phyloP scores from a whole-genome alignment of 1,140 invertebrate species.

The Diorhabda sublineata region DNA sequence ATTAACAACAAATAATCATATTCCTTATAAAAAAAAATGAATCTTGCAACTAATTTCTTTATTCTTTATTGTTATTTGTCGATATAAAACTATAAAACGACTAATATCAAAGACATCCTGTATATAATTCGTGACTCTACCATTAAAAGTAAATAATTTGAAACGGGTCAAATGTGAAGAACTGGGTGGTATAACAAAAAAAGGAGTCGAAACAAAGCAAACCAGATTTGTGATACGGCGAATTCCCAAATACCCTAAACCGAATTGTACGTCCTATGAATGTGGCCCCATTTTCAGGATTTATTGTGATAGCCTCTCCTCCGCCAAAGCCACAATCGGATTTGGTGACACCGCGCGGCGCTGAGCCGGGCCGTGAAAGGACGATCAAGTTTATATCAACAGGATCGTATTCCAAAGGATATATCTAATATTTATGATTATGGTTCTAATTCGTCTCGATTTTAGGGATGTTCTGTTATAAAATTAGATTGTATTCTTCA shows the following conservation, averaged over 20 bases:
- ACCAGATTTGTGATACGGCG: constrained; percentile 37
- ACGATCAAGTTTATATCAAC: background rate
- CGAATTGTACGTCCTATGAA: constrained; percentile 43
- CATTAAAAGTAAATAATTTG: constrained; percentile 4
- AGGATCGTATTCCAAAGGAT: background rate
- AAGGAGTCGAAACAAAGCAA: constrained; percentile 19
- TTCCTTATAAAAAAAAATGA: too few species aligned
- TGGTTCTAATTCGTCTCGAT: too few species aligned
- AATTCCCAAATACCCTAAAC: constrained; percentile 35
- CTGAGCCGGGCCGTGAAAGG: constrained; percentile 3
- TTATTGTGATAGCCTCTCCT: constrained; percentile 44
- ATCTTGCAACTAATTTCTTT: too few species aligned
- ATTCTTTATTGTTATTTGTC: too few species aligned
- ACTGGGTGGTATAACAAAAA: constrained; percentile 8
- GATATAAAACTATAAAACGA: too few species aligned
- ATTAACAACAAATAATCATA: too few species aligned
- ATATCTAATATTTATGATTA: too few species aligned
- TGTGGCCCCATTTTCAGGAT: constrained; percentile 38
- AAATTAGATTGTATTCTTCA: too few species aligned
- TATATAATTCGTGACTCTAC: background rate
- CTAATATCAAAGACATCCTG: too few species aligned
- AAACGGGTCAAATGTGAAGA: background rate
- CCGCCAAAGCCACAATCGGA: constrained; percentile 35
- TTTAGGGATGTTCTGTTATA: too few species aligned
- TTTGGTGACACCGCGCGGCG: constrained; percentile 24